A percentile compares a stretch with the other conserved stretches of the same genome.
These are phyloP conservation scores for Litoditis marina DNA, from an alignment of 2,888 invertebrate species.

Conservation along the genomic window DNA sequence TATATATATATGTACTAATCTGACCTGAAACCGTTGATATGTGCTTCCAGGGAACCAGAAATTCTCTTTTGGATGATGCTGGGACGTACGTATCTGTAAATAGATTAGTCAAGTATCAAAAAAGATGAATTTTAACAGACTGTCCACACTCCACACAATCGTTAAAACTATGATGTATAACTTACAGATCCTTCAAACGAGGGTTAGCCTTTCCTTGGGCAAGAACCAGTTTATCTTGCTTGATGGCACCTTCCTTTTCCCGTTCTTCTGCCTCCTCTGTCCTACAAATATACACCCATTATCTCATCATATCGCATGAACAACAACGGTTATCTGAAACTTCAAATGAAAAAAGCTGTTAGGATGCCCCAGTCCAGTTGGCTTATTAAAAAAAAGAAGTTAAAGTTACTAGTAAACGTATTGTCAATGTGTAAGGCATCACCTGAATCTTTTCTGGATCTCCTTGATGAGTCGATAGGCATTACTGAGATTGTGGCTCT, in stretches of 20 bases:
- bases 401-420: too few relatives aligned
- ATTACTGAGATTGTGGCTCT: constrained; percentile 90
- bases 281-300: constrained; percentile 1
- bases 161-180: constrained; percentile 65
- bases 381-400: too few relatives aligned
- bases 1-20: neutral
- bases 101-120: too few relatives aligned
- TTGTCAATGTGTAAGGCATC: too few relatives aligned
- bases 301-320: too few relatives aligned
- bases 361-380: too few relatives aligned
- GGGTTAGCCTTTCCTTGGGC: constrained; percentile 82
- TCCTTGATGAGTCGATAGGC: constrained; percentile 97
- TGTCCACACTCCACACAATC: constrained; percentile 63
- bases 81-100: constrained; percentile 80
- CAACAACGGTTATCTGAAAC: too few relatives aligned
- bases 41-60: constrained; percentile 80
- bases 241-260: constrained; percentile 94
- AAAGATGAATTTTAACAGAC: too few relatives aligned
- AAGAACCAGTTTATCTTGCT: constrained; percentile 90
- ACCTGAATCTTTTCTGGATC: constrained; percentile 93
- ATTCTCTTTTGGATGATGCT: constrained; percentile 80
- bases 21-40: constrained; percentile 71
- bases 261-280: constrained; percentile 96
- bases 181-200: constrained; percentile 70
- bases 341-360: neutral